These are phyloP conservation scores for Latrodectus geometricus DNA, from an alignment of 1,140 invertebrate genomes.

Conservation along the genomic window DNA sequence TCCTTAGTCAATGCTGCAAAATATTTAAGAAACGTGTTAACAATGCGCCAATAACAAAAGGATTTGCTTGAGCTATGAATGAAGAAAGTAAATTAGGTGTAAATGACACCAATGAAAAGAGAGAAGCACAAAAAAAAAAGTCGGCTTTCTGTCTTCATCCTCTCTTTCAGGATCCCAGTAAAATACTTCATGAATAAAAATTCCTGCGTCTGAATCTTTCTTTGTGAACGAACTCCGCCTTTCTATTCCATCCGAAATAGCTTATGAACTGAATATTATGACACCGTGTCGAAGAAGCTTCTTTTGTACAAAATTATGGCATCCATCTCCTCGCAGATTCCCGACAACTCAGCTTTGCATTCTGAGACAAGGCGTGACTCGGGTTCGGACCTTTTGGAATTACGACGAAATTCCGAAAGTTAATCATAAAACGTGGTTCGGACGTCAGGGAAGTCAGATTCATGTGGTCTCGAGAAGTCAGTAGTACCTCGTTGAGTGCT, in stretches of 20 bases:
- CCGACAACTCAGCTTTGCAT: constrained; percentile 17
- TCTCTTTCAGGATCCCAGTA: constrained; percentile 20
- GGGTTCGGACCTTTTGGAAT: background rate
- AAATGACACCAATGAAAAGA: background rate
- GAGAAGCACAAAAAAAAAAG: constrained; percentile 11
- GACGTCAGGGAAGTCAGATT: background rate
- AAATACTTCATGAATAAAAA: constrained; percentile 40
- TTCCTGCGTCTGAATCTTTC: constrained; percentile 9
- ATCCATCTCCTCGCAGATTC: constrained; percentile 2
- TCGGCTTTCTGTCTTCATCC: constrained; percentile 13
- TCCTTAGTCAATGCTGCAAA: no score
- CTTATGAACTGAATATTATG: constrained; percentile 36
- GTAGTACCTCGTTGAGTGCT: background rate
- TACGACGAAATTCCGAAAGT: constrained; percentile 30
- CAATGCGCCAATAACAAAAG: no score
- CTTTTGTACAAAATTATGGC: constrained; percentile 19
- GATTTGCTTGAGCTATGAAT: no score
- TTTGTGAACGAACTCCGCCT: constrained; percentile 17
- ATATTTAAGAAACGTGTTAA: no score
- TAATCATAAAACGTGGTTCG: constrained; percentile 26
- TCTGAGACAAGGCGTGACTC: constrained; percentile 37
- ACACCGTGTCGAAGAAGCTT: constrained; percentile 31
- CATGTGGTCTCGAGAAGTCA: constrained; percentile 12
- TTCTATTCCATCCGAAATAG: background rate
- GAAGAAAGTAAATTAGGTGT: background rate